A percentile compares a stretch with the other conserved stretches of the same genome.
Evolutionary conservation across 2,113 vertebrate genomes (phyloP).

Genomic region (Psittacula cyanocephala): DNA sequence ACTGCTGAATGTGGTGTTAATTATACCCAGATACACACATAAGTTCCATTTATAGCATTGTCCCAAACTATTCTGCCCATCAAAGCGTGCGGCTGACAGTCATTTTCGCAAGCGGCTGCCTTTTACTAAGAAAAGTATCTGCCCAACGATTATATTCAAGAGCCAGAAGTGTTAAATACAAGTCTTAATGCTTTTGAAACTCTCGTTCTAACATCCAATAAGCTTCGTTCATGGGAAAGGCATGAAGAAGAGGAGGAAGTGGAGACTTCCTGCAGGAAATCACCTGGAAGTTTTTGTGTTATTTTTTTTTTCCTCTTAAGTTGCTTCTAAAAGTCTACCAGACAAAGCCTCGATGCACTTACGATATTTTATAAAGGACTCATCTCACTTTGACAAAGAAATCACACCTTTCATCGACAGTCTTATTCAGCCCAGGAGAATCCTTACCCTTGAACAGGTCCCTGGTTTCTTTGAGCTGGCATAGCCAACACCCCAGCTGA

Average conservation of each 20-base stretch:
- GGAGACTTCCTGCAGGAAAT: neutral
- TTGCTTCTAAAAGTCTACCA: neutral
- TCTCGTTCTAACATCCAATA: neutral
- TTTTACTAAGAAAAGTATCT: neutral
- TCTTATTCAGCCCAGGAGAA: constrained; percentile 26
- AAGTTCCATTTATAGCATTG: neutral
- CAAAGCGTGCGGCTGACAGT: neutral
- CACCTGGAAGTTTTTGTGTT: neutral
- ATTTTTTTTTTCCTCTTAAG: neutral
- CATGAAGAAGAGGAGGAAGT: neutral
- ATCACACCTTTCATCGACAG: neutral
- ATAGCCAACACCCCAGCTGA: neutral
- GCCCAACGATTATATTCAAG: neutral
- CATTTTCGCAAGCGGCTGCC: neutral
- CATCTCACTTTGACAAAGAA: neutral
- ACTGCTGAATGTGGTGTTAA: neutral
- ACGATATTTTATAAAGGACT: neutral
- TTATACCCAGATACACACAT: neutral
- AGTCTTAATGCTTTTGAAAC: neutral
- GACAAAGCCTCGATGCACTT: neutral
- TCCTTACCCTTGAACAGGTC: neutral
- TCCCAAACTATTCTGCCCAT: neutral
- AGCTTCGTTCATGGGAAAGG: neutral
- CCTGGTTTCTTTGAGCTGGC: neutral
- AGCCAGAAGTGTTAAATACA: neutral